phyloP scores from a whole-genome alignment of 2,888 invertebrate genomes.

The Molorchus minor region DNA sequence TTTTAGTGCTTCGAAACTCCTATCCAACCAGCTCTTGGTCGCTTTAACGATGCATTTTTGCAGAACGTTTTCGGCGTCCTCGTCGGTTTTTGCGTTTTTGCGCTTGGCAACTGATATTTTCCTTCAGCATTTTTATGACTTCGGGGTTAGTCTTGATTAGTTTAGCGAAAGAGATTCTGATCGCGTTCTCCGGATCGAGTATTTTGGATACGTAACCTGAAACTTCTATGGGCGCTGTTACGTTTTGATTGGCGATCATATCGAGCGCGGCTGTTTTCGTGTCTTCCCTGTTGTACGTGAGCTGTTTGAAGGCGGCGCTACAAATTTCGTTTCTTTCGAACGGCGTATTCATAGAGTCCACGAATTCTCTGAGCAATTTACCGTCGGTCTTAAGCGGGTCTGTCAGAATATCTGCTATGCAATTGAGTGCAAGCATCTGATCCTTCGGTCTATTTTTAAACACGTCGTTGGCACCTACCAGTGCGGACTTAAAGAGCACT shows the following conservation, averaged over 20 bases:
- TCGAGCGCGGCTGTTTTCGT: slow-evolving; percentile 72
- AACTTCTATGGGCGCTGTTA: slow-evolving; percentile 64
- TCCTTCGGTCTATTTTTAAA: slow-evolving; percentile 61
- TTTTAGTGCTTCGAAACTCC: slow-evolving; percentile 66
- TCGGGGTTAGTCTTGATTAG: slow-evolving; percentile 70
- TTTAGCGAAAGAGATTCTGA: slow-evolving; percentile 71
- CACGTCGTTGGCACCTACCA: slow-evolving; percentile 60
- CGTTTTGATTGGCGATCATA: slow-evolving; percentile 39
- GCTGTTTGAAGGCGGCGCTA: slow-evolving; percentile 56
- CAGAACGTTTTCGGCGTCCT: slow-evolving; percentile 71
- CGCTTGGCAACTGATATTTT: slow-evolving; percentile 70
- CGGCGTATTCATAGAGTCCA: slow-evolving; percentile 56
- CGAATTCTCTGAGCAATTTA: slow-evolving; percentile 53
- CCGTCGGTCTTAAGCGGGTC: slow-evolving; percentile 54
- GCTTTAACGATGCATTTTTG: slow-evolving; percentile 75
- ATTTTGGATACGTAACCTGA: slow-evolving; percentile 72
- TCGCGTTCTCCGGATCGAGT: slow-evolving; percentile 70
- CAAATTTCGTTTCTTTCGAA: slow-evolving; percentile 58
- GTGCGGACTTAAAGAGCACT: slow-evolving; percentile 58
- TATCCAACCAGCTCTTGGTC: slow-evolving; percentile 70
- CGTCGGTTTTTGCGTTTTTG: slow-evolving; percentile 70
- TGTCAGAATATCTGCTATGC: slow-evolving; percentile 55
- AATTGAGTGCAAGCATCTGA: slow-evolving; percentile 58
- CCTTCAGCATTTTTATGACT: slow-evolving; percentile 69
- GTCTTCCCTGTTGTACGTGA: slow-evolving; percentile 65